Evolutionary conservation across 2,113 vertebrate species (phyloP).

Genomic region (Colinus virginianus): DNA sequence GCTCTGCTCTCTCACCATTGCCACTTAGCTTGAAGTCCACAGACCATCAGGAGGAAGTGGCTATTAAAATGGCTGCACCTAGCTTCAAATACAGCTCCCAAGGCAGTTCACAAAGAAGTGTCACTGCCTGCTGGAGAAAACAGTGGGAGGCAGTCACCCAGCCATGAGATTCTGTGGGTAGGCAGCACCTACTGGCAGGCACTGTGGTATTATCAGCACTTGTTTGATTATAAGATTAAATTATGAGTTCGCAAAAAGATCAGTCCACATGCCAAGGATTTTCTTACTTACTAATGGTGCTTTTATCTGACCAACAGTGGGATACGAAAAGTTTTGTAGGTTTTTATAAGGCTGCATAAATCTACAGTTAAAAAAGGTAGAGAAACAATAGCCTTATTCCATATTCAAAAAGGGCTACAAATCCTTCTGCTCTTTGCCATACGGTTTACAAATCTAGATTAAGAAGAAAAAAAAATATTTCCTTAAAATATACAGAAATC

Average conservation of each 20-base stretch:
- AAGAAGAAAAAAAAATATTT: background rate
- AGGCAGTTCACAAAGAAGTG: background rate
- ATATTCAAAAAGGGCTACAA: background rate
- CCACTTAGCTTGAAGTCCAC: background rate
- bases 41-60: background rate
- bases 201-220: background rate
- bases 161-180: background rate
- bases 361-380: background rate
- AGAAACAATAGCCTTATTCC: background rate
- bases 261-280: background rate
- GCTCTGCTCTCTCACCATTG: background rate
- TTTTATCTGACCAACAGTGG: background rate
- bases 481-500: background rate
- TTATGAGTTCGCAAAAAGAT: background rate
- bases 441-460: background rate
- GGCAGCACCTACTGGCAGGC: background rate
- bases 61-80: background rate
- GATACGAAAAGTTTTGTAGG: background rate
- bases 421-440: background rate
- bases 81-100: background rate
- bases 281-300: background rate
- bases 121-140: background rate
- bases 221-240: background rate
- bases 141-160: background rate
- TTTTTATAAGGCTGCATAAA: background rate